Base-by-base conservation (phyloP, 2,797 vertebrate species). In the Anisognathus igniventris region DNA sequence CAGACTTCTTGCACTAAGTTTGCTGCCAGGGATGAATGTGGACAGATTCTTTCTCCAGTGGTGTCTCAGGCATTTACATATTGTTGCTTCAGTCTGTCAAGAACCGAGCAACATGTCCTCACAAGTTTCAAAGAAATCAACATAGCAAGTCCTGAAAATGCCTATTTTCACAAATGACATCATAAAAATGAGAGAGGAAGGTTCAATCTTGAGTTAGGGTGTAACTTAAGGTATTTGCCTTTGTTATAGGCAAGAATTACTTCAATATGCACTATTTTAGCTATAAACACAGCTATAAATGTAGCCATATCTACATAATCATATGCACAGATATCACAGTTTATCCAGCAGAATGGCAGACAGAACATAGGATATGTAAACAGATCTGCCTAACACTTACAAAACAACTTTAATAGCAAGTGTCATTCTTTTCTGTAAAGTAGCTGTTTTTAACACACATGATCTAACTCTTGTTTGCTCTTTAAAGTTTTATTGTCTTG, bases 401-500 rank as follows among this genome's bases (percentile, higher is more conserved):
- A 95, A 72, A 95, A 92, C 70, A 86, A 94, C 70, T 94, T 94
- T 94, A 93, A 96, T 96, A 95, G 95, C 62, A 81, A 95, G 90
- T 93, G 87, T 81, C 95, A 97, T 96, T 97, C 95, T 94, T 96
- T 96, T 95, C 81, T 95, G 91, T 93, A 94, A 97, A 97, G 96
- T 89, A 94, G 86, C 75, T 94, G 94, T 96, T 96, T 97, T 96
- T 95, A 88, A 93, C 96, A 96, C 95, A 97, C 88, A 96, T 86
- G 94, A 96, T 97, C 96, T 97, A 95, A 97, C 94, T 97, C 95
- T 97, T 98, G 97, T 98, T 98, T 98, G 97, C 97, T 97, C 97
- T 98, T 98, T 98, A 98, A 97, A 97, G 95, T 98, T 98, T 97
- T 97, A 98, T 97, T 98, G 96, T 97, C 97, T 97, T 97, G 97